Percentiles rank a stretch among this genome's conserved stretches.
These are phyloP conservation scores for Eilema griseolum DNA, from an alignment of 2,888 invertebrate species.

Conservation along the genomic window DNA sequence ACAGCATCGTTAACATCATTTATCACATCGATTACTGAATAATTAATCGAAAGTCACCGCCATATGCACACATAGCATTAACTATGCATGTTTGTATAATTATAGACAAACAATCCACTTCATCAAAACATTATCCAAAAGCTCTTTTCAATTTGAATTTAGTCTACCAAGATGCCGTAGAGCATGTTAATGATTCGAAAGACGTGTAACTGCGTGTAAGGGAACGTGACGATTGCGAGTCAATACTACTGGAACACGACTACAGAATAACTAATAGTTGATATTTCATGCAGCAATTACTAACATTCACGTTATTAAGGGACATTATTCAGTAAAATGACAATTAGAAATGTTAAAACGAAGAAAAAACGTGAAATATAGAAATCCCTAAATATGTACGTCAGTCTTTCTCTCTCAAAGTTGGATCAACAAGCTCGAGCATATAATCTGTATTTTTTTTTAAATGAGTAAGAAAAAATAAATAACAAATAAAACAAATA, in stretches of 20 bases:
- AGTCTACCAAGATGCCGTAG: background rate
- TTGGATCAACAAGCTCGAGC: too few species aligned
- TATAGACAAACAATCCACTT: background rate
- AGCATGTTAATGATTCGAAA: background rate
- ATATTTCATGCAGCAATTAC: too few species aligned
- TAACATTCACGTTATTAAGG: too few species aligned
- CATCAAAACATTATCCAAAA: background rate
- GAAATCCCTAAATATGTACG: too few species aligned
- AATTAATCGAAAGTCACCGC: background rate
- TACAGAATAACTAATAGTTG: background rate
- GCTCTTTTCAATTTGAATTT: background rate
- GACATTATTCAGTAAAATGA: too few species aligned
- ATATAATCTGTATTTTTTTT: too few species aligned
- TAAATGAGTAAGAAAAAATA: too few species aligned
- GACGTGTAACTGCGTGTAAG: background rate
- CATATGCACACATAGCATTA: background rate
- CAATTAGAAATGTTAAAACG: too few species aligned
- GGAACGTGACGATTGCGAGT: background rate
- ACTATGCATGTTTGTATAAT: background rate
- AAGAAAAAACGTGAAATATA: too few species aligned
- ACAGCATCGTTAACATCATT: background rate
- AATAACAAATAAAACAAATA: too few species aligned
- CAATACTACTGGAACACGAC: background rate
- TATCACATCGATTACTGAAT: background rate
- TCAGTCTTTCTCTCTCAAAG: too few species aligned